Base-by-base conservation (phyloP, 2,888 invertebrate genomes). In the Ditylenchus weischeri region DNA sequence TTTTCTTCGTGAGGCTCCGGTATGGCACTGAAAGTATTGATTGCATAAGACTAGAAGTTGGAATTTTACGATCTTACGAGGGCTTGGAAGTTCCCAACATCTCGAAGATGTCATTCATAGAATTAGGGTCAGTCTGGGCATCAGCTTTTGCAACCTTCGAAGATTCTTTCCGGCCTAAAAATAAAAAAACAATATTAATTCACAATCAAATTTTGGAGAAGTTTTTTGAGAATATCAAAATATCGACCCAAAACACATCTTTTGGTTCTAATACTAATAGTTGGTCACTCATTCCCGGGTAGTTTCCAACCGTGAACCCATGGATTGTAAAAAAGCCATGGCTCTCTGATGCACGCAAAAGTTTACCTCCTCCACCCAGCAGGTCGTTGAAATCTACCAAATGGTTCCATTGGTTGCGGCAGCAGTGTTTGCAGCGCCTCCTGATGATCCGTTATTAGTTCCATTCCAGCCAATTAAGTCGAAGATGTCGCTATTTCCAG, bases 391-490 rank as follows among this genome's bases (percentile, higher is more conserved):
- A 64, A 21, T 64, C 64, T 11, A 64, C 19, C 13, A n/a, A 35
- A 38, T 57, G 54, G 48, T 48, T n/a, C 64, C 70, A 19, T 48
- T 71, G 36, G 71, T 59, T 61, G 65, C 13, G 61, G 57, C 65
- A 23, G 38, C 19, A 11, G 43, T 13, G 15, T 48, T 19, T 10
- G 68, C n/a, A 13, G 65, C 66, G 35, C 58, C 18, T n/a, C 43
- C 19, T 8, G 43, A 50, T 13, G 51, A 21, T 23, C 50, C 35
- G 54, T 47, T 62, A 43, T 11, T 60, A 15, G 60, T 47, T 58
- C 66, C 79, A 43, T 58, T 87, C 18, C 90, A 90, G 76, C 90
- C 91, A 79, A 94, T 87, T 76, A 94, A 86, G 85, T 93, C 93
- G 80, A 94, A 84, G 61, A 95, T 86, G 49, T 90, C 90, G 84